These are phyloP conservation scores for Oscheius sp. DNA, from an alignment of 2,888 invertebrate genomes.

Conservation along the genomic window DNA sequence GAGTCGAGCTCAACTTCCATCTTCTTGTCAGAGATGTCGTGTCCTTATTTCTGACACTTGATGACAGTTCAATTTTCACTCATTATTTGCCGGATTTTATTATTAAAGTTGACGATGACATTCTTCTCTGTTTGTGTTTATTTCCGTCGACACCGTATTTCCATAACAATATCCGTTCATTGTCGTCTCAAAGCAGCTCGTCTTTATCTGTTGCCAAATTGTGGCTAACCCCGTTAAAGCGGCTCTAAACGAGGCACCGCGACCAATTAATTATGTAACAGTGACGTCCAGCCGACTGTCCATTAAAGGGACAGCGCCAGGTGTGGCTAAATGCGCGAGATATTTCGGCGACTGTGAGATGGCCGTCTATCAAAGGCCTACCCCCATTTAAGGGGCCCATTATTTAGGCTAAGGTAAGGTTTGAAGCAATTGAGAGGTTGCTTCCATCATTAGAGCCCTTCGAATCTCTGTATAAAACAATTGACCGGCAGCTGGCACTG, in stretches of 20 bases:
- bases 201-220: background rate
- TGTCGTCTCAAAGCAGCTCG: background rate
- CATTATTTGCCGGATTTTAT: too few relatives aligned
- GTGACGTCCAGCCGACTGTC: constrained; percentile 27
- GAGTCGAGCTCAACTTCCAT: too few relatives aligned
- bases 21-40: too few relatives aligned
- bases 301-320: constrained; percentile 24
- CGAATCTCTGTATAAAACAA: background rate
- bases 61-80: too few relatives aligned
- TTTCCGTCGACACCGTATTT: too few relatives aligned
- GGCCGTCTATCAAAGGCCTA: constrained; percentile 7
- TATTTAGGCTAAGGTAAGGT: background rate
- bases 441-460: too few relatives aligned
- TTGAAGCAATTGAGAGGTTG: too few relatives aligned
- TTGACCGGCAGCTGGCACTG: constrained; percentile 9
- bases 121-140: too few relatives aligned
- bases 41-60: too few relatives aligned
- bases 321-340: constrained; percentile 20
- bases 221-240: constrained; percentile 28
- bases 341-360: constrained; percentile 2
- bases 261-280: constrained; percentile 37
- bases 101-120: too few relatives aligned
- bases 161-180: background rate
- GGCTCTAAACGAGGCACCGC: constrained; percentile 29
- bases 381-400: background rate